Evolutionary conservation across 2,113 vertebrate species (phyloP).

Genomic region (Dasypus novemcinctus): DNA sequence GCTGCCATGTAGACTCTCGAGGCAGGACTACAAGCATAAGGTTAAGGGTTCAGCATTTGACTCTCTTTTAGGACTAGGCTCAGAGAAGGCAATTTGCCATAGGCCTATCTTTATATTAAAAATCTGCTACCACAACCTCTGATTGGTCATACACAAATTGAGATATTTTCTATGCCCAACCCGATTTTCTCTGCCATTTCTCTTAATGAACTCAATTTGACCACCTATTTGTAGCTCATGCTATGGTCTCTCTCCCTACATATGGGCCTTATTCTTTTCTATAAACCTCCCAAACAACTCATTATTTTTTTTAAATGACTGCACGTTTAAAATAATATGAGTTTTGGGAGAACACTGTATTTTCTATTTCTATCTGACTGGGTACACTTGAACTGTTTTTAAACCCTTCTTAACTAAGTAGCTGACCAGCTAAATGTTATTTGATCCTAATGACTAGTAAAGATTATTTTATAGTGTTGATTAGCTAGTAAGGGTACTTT

Average conservation of each 20-base stretch:
- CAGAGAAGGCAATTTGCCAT: slow-evolving; percentile 15
- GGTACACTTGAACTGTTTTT: background rate
- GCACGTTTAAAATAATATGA: slow-evolving; percentile 1
- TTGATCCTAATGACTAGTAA: slow-evolving; percentile 11
- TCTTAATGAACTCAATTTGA: background rate
- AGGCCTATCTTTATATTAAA: slow-evolving; percentile 29
- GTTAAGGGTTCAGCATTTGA: background rate
- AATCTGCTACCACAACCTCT: slow-evolving; percentile 2
- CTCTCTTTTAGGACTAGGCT: background rate
- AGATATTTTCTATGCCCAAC: background rate
- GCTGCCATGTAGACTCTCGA: background rate
- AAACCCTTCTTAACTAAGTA: background rate
- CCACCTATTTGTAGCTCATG: slow-evolving; percentile 4
- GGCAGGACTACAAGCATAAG: background rate
- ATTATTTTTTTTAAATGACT: background rate
- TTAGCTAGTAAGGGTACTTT: background rate
- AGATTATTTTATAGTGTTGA: background rate
- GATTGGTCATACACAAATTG: slow-evolving; percentile 17
- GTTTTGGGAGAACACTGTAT: slow-evolving; percentile 18
- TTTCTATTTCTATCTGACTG: slow-evolving; percentile 23
- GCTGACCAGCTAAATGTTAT: background rate
- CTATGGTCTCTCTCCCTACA: background rate
- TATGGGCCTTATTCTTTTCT: background rate
- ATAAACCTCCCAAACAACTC: background rate
- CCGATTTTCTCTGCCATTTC: background rate